These are phyloP conservation scores for Plutella xylostella DNA, from an alignment of 2,888 invertebrate species.

Conservation along the genomic window DNA sequence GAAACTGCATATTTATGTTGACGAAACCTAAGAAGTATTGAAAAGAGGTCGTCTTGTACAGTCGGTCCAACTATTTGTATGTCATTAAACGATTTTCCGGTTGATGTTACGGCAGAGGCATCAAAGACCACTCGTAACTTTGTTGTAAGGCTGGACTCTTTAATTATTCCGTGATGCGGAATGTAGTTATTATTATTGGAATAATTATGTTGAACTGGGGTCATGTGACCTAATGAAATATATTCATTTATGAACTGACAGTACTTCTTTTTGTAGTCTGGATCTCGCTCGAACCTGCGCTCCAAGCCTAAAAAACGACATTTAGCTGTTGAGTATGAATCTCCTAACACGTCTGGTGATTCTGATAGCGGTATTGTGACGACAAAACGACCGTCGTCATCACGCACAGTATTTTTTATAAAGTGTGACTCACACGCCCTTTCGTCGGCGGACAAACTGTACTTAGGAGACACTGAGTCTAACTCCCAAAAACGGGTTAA, in stretches of 20 bases:
- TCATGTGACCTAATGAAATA: not conserved
- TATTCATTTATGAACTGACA: slow-evolving; percentile 6
- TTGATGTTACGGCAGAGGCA: slow-evolving; percentile 13
- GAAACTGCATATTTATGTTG: slow-evolving; percentile 13
- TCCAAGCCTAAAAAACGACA: slow-evolving; percentile 21
- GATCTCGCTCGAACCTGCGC: not conserved
- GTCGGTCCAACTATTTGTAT: too few relatives aligned
- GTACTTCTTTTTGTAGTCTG: not conserved
- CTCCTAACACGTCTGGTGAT: slow-evolving; percentile 17
- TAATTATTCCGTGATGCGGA: slow-evolving; percentile 16
- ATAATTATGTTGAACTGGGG: not conserved
- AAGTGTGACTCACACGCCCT: slow-evolving; percentile 20
- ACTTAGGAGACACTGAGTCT: slow-evolving; percentile 9
- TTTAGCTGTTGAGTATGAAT: slow-evolving; percentile 17
- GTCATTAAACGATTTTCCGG: too few relatives aligned
- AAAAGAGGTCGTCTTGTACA: too few relatives aligned
- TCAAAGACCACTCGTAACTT: slow-evolving; percentile 18
- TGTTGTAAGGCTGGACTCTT: slow-evolving; percentile 13
- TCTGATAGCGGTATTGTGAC: slow-evolving; percentile 22
- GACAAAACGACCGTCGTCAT: slow-evolving; percentile 19
- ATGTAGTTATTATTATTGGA: not conserved
- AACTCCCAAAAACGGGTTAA: slow-evolving; percentile 9
- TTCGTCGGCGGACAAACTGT: slow-evolving; percentile 18
- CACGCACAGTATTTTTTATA: slow-evolving; percentile 14
- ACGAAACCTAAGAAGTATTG: slow-evolving; percentile 12